Base-by-base conservation (phyloP, 1,140 invertebrate genomes). In the Nilaparvata lugens region DNA sequence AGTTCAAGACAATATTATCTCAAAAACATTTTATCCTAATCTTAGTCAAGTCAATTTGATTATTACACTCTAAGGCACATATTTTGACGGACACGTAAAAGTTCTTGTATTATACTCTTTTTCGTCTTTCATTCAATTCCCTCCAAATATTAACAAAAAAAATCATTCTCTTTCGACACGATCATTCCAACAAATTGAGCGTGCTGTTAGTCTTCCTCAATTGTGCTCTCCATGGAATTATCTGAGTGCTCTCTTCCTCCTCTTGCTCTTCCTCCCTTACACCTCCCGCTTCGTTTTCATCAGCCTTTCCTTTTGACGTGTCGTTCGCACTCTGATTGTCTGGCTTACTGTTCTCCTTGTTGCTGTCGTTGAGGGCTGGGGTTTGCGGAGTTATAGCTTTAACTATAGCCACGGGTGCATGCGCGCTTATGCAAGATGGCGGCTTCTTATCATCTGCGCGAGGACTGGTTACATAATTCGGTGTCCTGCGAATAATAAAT, bases 161-260 rank as follows among this genome's bases (percentile, higher is more conserved):
- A 4, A 28, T 35, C 31, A 35, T 35, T 35, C 2, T 35, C 31
- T 35, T 35, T 35, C 7, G 9, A 35, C 31, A 13, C 25, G n/a
- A 9, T 64, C 38, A 88, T 72, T 87, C 86, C 62, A 88, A 74
- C 63, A 88, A 78, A 70, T 86, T 88, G 18, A 89, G 76, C 67
- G 85, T 88, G 75, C 88, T 91, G 71, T 91, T 91, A 2, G 90
- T 93, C 76, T 93, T 93, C 66, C 89, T 80, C 40, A 93, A 76
- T 70, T 92, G 88, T 16, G 89, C 88, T 69, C 89, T 80, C 90
- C 90, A 93, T 0, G 90, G 90, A 40, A 91, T 91, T 52, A 91
- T 90, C 43, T 73, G 78, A 0, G 71, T 72, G 64, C 78, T 70
- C 43, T 86, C 83, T 66, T 82, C 77, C 57, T 78, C 73, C 63